phyloP scores from a whole-genome alignment of 2,113 vertebrate species.

The Dasyornis broadbenti region DNA sequence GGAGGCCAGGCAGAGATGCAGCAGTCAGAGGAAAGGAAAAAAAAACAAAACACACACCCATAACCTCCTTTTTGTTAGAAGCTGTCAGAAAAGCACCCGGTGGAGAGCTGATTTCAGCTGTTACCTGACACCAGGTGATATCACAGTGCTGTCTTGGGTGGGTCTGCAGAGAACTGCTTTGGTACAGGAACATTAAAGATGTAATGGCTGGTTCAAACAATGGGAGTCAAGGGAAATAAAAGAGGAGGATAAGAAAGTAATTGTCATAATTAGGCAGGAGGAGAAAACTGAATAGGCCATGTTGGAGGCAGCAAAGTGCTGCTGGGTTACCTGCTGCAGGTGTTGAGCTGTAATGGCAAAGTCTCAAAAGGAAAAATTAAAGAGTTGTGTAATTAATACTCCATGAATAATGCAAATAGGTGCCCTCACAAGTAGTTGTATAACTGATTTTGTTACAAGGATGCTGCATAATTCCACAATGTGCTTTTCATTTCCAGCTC shows the following conservation, averaged over 20 bases:
- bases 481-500: not conserved
- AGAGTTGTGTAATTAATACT: constrained; percentile 9
- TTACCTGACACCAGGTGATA: not conserved
- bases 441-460: constrained; percentile 17
- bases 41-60: not conserved
- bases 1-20: not conserved
- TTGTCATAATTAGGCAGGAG: constrained; percentile 40
- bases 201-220: constrained; percentile 1
- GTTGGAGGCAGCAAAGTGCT: not conserved
- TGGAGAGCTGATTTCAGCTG: not conserved
- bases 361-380: not conserved
- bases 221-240: not conserved
- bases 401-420: constrained; percentile 38
- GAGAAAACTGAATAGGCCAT: not conserved
- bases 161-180: not conserved
- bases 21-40: not conserved
- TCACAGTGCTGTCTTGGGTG: not conserved
- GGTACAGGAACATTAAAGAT: not conserved
- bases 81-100: not conserved
- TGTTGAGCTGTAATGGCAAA: constrained; percentile 10
- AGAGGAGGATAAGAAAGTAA: constrained; percentile 14
- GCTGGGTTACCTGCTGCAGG: constrained; percentile 11
- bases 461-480: not conserved
- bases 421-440: constrained; percentile 17
- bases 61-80: not conserved